These are phyloP conservation scores for Drosophila melanica DNA, from an alignment of 1,140 invertebrate species.

Conservation along the genomic window DNA sequence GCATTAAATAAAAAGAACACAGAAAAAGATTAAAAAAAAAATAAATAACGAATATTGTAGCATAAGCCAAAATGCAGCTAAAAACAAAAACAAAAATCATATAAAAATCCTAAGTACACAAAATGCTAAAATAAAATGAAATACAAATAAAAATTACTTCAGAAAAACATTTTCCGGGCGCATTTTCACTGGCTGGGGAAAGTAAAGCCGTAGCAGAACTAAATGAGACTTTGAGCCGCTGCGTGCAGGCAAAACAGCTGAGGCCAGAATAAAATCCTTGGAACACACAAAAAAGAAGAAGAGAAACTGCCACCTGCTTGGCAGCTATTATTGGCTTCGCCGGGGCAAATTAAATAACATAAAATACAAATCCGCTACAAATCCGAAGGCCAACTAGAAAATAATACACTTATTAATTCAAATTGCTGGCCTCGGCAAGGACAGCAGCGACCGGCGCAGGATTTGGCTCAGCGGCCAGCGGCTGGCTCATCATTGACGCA, in stretches of 20 bases:
- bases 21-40: constrained; percentile 43
- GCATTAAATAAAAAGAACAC: constrained; percentile 27
- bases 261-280: constrained; percentile 28
- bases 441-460: constrained; percentile 31
- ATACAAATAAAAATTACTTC: constrained; percentile 35
- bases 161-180: constrained; percentile 2
- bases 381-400: constrained; percentile 52
- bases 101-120: neutral
- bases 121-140: constrained; percentile 9
- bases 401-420: constrained; percentile 77
- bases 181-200: neutral
- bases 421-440: constrained; percentile 37
- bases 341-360: constrained; percentile 71
- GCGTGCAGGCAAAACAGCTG: constrained; percentile 58
- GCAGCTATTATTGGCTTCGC: neutral
- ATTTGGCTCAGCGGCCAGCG: constrained; percentile 2
- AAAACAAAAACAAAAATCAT: constrained; percentile 20
- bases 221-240: constrained; percentile 73
- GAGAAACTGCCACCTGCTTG: neutral
- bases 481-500: constrained; percentile 63
- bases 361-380: constrained; percentile 68
- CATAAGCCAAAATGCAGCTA: constrained; percentile 55
- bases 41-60: constrained; percentile 35
- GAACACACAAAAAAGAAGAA: constrained; percentile 18
- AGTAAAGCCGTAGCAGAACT: constrained; percentile 36